Conservation (phyloP, 2,888 invertebrate species). For the Macrophya annulata region DNA sequence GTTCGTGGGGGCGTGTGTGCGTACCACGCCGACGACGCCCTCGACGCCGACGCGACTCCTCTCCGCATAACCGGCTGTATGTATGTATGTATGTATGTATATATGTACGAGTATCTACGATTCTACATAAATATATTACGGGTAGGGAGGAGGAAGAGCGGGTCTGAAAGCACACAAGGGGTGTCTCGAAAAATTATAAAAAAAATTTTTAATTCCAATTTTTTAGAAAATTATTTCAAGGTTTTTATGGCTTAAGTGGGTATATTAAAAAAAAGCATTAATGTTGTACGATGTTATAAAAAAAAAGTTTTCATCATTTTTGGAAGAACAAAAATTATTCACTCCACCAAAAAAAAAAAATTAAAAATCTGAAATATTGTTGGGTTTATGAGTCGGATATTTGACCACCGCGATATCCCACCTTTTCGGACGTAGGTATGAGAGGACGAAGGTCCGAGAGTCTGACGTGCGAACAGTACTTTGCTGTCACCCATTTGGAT, state of each 20-base stretch:
- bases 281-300: neutral
- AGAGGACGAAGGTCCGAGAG: neutral
- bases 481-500: neutral
- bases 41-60: slow-evolving; percentile 59
- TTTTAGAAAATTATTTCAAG: neutral
- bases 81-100: slow-evolving; percentile 61
- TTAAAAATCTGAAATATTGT: no score
- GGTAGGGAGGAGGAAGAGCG: slow-evolving; percentile 59
- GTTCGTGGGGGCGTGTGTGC: slow-evolving; percentile 60
- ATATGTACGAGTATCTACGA: slow-evolving; percentile 67
- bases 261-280: neutral
- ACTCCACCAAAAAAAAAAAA: no score
- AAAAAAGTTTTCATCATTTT: neutral
- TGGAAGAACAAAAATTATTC: neutral
- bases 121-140: slow-evolving; percentile 73
- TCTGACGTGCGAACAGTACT: slow-evolving; percentile 15
- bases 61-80: slow-evolving; percentile 56
- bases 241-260: neutral
- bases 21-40: slow-evolving; percentile 57
- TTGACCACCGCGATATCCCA: neutral
- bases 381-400: neutral
- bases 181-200: slow-evolving; percentile 66
- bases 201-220: neutral
- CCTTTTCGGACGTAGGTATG: neutral
- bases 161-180: slow-evolving; percentile 65